Evolutionary conservation across 2,797 vertebrate genomes (phyloP).

Genomic region (Odontamblyopus rebecca): DNA sequence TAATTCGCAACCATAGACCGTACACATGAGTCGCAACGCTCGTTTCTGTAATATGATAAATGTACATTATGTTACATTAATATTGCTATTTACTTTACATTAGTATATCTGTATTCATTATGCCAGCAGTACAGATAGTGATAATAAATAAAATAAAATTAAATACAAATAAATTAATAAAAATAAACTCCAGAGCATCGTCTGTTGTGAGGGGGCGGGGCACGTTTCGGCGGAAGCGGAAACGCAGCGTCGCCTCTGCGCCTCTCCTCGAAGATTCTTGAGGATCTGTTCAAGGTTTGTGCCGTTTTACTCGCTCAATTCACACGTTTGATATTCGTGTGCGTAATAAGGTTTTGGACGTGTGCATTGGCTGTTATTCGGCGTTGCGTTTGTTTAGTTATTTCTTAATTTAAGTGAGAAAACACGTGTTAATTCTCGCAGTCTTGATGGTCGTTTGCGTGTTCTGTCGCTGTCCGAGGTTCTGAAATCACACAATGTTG

Average conservation of each 20-base stretch:
- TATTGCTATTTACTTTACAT: background rate
- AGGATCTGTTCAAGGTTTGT: slow-evolving; percentile 44
- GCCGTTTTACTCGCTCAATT: slow-evolving; percentile 5
- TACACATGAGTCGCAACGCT: no score
- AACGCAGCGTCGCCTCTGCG: slow-evolving; percentile 25
- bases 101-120: background rate
- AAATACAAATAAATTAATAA: no score
- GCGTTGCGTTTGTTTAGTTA: background rate
- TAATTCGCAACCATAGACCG: no score
- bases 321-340: fast-evolving
- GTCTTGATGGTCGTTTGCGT: slow-evolving; percentile 19
- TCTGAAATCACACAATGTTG: slow-evolving; percentile 47
- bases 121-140: no score
- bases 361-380: no score
- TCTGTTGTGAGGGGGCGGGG: slow-evolving; percentile 27
- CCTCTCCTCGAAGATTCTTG: slow-evolving; percentile 52
- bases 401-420: fast-evolving
- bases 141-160: background rate
- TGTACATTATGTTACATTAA: no score
- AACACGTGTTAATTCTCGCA: slow-evolving; percentile 1
- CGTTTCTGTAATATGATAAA: no score
- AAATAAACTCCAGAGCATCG: no score
- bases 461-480: slow-evolving; percentile 70
- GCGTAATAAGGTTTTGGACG: background rate
- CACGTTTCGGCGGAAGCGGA: slow-evolving; percentile 61